These are phyloP conservation scores for Plectrocnemia conspersa DNA, from an alignment of 1,140 invertebrate genomes.

Conservation along the genomic window DNA sequence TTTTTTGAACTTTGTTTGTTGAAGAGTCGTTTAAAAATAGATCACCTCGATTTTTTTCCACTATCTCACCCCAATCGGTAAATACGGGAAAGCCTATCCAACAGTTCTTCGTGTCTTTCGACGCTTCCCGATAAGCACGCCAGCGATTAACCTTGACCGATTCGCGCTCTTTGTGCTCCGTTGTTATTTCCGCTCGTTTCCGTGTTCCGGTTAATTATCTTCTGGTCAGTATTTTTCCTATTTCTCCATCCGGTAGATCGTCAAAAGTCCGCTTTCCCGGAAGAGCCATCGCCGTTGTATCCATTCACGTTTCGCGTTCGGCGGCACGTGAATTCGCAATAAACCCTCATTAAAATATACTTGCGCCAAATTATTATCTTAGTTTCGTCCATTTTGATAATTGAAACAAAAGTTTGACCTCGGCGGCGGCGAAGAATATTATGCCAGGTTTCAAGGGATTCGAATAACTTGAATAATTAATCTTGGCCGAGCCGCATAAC, in stretches of 20 bases:
- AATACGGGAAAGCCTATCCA: constrained; percentile 16
- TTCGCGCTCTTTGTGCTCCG: too few relatives aligned
- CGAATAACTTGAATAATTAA: too few relatives aligned
- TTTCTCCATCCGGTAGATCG: too few relatives aligned
- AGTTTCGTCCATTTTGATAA: background rate
- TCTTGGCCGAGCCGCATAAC: too few relatives aligned
- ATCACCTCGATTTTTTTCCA: constrained; percentile 10
- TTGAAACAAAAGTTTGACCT: constrained; percentile 6
- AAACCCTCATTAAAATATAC: constrained; percentile 5
- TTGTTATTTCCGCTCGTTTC: too few relatives aligned
- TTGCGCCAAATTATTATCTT: background rate
- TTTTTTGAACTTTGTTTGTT: too few relatives aligned
- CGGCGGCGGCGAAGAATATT: background rate
- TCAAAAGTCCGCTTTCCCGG: too few relatives aligned
- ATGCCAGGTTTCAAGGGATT: background rate
- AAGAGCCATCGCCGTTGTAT: too few relatives aligned
- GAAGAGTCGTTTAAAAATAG: too few relatives aligned
- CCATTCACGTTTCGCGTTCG: background rate
- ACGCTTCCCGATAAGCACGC: constrained; percentile 16
- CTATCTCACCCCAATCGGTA: constrained; percentile 18
- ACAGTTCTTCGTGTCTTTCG: constrained; percentile 18
- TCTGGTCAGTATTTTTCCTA: too few relatives aligned
- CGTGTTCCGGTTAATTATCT: too few relatives aligned
- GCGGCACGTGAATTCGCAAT: constrained; percentile 1
- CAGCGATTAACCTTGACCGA: too few relatives aligned